Conservation (phyloP, 2,888 invertebrate genomes). For the Liopterus haemorrhoidalis region DNA sequence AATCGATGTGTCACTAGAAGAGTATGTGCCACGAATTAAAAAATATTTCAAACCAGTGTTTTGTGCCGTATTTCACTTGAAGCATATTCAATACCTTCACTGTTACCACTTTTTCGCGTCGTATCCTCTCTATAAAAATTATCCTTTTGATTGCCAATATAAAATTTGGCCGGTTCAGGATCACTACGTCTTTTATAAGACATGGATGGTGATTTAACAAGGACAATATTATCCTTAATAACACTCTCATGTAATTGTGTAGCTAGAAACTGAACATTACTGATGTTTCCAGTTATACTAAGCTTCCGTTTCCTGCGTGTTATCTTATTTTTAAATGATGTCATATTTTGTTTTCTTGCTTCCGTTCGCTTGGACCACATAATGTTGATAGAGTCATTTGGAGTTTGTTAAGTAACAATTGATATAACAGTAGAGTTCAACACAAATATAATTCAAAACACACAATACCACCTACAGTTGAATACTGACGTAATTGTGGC, state of each 20-base stretch:
- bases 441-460: not conserved
- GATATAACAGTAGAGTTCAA: not conserved
- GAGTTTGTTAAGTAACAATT: no score
- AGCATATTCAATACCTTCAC: not conserved
- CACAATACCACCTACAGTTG: no score
- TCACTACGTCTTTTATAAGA: no score
- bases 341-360: conserved; percentile 40
- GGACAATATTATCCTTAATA: not conserved
- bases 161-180: conserved; percentile 28
- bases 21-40: no score
- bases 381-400: conserved; percentile 22
- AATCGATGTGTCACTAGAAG: no score
- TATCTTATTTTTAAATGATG: conserved; percentile 45
- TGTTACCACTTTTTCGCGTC: not conserved
- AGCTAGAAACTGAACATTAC: conserved; percentile 11
- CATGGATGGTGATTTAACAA: no score
- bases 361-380: conserved; percentile 46
- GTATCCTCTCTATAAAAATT: conserved; percentile 18
- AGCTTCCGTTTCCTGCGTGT: conserved; percentile 44
- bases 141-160: conserved; percentile 27
- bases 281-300: conserved; percentile 33
- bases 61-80: no score
- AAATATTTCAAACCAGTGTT: no score
- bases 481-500: no score
- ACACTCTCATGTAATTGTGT: not conserved